These are phyloP conservation scores for Eilema depressum DNA, from an alignment of 2,888 invertebrate species.

Conservation along the genomic window DNA sequence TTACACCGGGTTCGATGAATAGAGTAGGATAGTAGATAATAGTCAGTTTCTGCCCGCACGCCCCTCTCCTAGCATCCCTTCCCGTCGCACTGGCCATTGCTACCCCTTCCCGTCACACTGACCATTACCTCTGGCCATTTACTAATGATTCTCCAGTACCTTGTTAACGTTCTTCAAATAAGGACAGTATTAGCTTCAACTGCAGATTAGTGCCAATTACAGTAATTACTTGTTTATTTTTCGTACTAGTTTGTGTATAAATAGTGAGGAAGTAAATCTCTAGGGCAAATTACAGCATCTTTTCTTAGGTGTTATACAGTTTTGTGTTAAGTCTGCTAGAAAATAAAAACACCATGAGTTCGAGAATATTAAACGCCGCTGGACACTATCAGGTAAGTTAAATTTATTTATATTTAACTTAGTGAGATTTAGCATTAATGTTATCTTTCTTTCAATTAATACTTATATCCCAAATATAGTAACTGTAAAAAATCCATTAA, in stretches of 20 bases:
- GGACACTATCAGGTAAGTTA: slow-evolving; percentile 72
- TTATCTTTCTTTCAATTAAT: background rate
- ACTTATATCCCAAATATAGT: too few relatives aligned
- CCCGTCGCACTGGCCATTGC: background rate
- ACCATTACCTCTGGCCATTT: too few relatives aligned
- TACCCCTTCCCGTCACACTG: too few relatives aligned
- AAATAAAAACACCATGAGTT: slow-evolving; percentile 38
- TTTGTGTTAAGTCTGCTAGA: background rate
- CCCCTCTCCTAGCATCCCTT: background rate
- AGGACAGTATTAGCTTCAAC: too few relatives aligned
- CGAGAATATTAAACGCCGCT: slow-evolving; percentile 67
- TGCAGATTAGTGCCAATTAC: too few relatives aligned
- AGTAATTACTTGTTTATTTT: too few relatives aligned
- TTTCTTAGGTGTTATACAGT: background rate
- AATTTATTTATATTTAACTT: background rate
- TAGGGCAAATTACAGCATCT: too few relatives aligned
- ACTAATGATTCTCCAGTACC: background rate
- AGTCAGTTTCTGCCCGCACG: background rate
- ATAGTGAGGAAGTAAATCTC: too few relatives aligned
- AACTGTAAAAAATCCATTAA: too few relatives aligned
- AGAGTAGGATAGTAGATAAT: background rate
- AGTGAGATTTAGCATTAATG: too few relatives aligned
- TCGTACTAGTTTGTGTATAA: too few relatives aligned
- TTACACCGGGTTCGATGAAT: background rate
- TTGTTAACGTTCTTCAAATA: background rate